A percentile compares a stretch with the other conserved stretches of the same genome.
phyloP scores from a whole-genome alignment of 2,797 vertebrate genomes.

The Euthynnus affinis region DNA sequence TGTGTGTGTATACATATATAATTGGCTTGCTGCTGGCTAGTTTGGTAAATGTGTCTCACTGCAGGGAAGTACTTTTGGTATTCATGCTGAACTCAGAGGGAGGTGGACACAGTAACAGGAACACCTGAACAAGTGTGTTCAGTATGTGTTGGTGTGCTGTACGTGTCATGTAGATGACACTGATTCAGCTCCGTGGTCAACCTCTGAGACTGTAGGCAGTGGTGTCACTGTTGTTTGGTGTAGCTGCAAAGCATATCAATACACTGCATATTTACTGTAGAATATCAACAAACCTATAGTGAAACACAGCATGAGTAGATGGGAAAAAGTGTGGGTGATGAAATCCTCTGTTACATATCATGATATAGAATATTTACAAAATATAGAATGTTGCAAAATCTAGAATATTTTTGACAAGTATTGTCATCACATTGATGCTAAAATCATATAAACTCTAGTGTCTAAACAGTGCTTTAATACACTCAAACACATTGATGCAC shows the following conservation, averaged over 20 bases:
- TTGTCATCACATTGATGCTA: not conserved
- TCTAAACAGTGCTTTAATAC: not conserved
- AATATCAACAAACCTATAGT: not conserved
- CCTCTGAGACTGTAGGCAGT: not conserved
- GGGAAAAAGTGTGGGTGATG: too few species aligned
- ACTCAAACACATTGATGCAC: not conserved
- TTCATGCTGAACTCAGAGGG: constrained; percentile 14
- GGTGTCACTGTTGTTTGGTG: not conserved
- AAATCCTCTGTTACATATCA: too few species aligned
- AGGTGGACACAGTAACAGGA: constrained; percentile 1
- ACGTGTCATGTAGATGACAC: not conserved
- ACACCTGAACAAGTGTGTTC: constrained; percentile 3
- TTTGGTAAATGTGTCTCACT: constrained; percentile 14
- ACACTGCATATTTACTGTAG: too few species aligned
- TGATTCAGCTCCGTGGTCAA: not conserved
- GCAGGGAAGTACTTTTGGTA: constrained; percentile 17
- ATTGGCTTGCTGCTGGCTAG: constrained; percentile 12
- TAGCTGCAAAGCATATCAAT: not conserved
- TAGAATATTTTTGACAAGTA: too few species aligned
- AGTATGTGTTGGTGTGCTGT: not conserved
- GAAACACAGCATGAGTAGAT: not conserved
- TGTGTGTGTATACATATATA: too few species aligned
- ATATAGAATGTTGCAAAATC: too few species aligned
- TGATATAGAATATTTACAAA: too few species aligned
- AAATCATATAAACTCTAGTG: not conserved